Evolutionary conservation across 2,888 invertebrate genomes (phyloP), one percentile per base, ranked within the genome.

Genomic region (Venustoraphidia nigricollis): DNA sequence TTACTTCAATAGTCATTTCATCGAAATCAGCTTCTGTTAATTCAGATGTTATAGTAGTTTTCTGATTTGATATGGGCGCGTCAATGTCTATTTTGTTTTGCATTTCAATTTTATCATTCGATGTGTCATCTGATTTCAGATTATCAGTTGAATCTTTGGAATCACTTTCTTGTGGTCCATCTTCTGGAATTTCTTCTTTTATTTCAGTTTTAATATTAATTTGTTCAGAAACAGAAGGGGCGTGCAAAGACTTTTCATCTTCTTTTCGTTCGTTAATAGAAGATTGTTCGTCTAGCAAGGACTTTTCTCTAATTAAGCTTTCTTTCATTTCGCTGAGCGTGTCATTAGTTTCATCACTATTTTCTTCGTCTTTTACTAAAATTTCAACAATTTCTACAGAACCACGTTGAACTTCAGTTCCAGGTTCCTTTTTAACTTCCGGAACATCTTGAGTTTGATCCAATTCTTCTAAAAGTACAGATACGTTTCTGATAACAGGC

Each of bases 1-100:
- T 67, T 36, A 76, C 74, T 65, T 76, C 76, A 69, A 76, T 77
- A 0, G 72, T 73, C 0, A 76, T 68, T 51, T 78, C 77, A 52
- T 78, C 78, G 47, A 63, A 64, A 17, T 65, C 54, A 41, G 62
- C 62, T 39, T 62, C 62, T 1, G 56, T 52, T 52, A 60, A 63
- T 45, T 63, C 62, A 0, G 61, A 55, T 3, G 59, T 58, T 35
- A 59, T 57, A 8, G 57, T 56, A 17, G 55, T 53, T 27, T 27
- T 27, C 27, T 27, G 27, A 27, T 27, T 42, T 9, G 34, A 42
- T 42, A 34, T 17, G 3, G 42, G 14, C 34, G 11, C 34, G 27
- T 42, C 27, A 9, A 39, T 14, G n/a, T 9, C 14, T 39, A 14
- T 14, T 39, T 11, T 39, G 14, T 10, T 10, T 39, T 39, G 13